These are phyloP conservation scores for Rhizoglyphus robini DNA, from an alignment of 1,140 invertebrate genomes.

Conservation along the genomic window DNA sequence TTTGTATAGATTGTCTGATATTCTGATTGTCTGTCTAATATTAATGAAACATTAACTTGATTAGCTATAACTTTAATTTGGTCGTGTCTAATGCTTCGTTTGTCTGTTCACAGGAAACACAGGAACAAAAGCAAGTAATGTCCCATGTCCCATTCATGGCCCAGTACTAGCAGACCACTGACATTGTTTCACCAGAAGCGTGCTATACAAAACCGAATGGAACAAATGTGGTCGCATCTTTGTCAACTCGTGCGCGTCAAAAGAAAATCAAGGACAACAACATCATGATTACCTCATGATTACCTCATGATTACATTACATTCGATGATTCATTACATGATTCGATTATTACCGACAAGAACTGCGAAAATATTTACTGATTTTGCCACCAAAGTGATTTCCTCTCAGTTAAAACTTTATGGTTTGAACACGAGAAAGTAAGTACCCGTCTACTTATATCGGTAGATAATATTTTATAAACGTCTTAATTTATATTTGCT, in stretches of 20 bases:
- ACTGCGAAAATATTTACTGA: constrained; percentile 94
- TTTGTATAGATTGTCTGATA: no score
- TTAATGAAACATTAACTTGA: no score
- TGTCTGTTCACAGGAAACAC: no score
- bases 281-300: not conserved
- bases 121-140: no score
- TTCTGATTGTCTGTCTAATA: no score
- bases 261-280: not conserved
- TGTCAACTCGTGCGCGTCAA: not conserved
- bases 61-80: no score
- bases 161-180: no score
- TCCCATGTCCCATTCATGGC: no score
- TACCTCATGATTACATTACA: no score
- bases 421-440: constrained; percentile 71
- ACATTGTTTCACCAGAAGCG: no score
- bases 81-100: no score
- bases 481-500: not conserved
- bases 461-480: constrained; percentile 59
- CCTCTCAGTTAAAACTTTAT: constrained; percentile 80
- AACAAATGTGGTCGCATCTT: not conserved
- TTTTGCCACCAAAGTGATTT: constrained; percentile 70
- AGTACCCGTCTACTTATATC: constrained; percentile 80
- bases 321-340: constrained; percentile 84
- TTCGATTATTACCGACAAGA: constrained; percentile 91
- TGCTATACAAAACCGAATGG: not conserved